Evolutionary conservation across 2,113 vertebrate genomes (phyloP).

Genomic region (Equus przewalskii): DNA sequence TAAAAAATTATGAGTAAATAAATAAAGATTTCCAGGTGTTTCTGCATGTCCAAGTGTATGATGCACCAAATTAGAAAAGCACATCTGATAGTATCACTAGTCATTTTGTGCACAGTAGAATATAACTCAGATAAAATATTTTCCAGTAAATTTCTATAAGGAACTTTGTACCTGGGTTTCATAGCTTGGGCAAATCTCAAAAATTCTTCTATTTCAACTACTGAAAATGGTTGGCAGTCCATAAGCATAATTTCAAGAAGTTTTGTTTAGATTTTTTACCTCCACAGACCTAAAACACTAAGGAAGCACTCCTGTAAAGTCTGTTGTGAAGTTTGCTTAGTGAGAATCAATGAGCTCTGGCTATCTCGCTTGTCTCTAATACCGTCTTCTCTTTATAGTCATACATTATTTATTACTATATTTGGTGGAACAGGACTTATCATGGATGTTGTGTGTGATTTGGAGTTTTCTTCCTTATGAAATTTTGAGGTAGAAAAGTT

Average conservation of each 20-base stretch:
- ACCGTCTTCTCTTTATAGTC: not conserved
- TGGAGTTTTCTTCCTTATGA: conserved; percentile 5
- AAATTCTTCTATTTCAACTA: not conserved
- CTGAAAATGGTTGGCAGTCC: not conserved
- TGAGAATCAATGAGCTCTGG: not conserved
- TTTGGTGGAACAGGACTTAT: conserved; percentile 31
- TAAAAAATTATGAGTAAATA: too few relatives aligned
- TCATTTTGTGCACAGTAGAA: not conserved
- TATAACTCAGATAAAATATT: not conserved
- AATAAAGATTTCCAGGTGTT: not conserved
- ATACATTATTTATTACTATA: not conserved
- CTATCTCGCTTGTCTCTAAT: not conserved
- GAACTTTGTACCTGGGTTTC: not conserved
- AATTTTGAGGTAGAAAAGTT: conserved; percentile 26
- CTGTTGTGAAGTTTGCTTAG: not conserved
- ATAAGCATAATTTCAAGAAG: not conserved
- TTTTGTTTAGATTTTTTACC: conserved; percentile 45
- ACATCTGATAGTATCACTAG: not conserved
- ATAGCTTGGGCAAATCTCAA: conserved; percentile 41
- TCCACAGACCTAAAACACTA: not conserved
- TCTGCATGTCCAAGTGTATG: not conserved
- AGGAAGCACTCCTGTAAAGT: conserved; percentile 13
- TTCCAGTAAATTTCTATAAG: conserved; percentile 29
- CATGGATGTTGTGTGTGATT: not conserved
- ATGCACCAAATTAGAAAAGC: not conserved